These are phyloP conservation scores for Anagrus nilaparvatae DNA, from an alignment of 1,140 invertebrate species.

Conservation along the genomic window DNA sequence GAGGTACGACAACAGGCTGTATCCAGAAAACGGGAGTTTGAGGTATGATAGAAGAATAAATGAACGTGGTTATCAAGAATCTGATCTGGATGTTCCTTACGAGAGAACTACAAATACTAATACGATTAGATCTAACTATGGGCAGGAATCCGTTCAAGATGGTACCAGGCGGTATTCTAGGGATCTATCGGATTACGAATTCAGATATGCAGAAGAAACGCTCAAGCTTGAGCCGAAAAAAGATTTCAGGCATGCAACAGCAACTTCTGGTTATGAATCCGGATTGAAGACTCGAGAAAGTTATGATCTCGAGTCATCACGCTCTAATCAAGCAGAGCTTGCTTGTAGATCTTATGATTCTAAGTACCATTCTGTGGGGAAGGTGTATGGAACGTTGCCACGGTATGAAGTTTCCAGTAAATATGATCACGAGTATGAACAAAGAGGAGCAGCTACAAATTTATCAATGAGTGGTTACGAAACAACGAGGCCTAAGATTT, in stretches of 20 bases:
- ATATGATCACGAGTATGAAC: slow-evolving; percentile 18
- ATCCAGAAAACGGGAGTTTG: slow-evolving; percentile 28
- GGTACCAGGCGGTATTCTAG: slow-evolving; percentile 31
- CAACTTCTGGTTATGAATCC: slow-evolving; percentile 17
- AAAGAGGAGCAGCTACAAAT: neutral
- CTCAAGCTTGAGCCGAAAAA: slow-evolving; percentile 37
- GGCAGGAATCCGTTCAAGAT: slow-evolving; percentile 23
- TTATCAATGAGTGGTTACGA: slow-evolving; percentile 19
- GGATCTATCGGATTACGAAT: slow-evolving; percentile 34
- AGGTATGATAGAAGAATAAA: slow-evolving; percentile 27
- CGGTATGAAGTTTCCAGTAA: slow-evolving; percentile 32
- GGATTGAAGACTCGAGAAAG: slow-evolving; percentile 35
- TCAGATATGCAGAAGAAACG: slow-evolving; percentile 35
- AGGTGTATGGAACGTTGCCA: slow-evolving; percentile 36
- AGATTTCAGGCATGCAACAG: slow-evolving; percentile 24
- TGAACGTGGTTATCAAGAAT: slow-evolving; percentile 34
- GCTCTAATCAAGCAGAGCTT: slow-evolving; percentile 24
- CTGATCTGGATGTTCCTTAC: slow-evolving; percentile 36
- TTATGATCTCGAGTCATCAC: slow-evolving; percentile 40
- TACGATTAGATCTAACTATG: slow-evolving; percentile 25
- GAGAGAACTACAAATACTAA: slow-evolving; percentile 28
- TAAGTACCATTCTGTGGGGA: slow-evolving; percentile 30
- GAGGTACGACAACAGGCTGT: slow-evolving; percentile 34
- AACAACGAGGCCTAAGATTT: slow-evolving; percentile 17
- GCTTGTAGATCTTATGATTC: slow-evolving; percentile 23